Evolutionary conservation across 2,797 vertebrate species (phyloP).

Genomic region (Sandelia bainsii): DNA sequence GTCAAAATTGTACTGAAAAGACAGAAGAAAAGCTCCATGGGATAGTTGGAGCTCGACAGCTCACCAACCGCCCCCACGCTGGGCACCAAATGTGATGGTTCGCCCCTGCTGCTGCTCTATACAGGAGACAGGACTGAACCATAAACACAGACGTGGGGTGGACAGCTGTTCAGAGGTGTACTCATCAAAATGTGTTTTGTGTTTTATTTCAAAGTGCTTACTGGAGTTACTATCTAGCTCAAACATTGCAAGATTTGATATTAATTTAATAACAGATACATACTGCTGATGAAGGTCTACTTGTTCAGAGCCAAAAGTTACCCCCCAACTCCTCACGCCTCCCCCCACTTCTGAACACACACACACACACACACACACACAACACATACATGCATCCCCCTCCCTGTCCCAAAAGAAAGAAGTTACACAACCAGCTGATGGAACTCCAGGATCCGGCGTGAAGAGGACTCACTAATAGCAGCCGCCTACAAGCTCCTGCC

Average conservation of each 20-base stretch:
- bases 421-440: conserved; percentile 83
- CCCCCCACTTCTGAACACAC: conserved; percentile 26
- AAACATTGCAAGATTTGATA: background rate
- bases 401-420: conserved; percentile 53
- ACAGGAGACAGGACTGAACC: conserved; percentile 86
- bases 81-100: conserved; percentile 91
- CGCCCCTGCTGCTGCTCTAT: conserved; percentile 88
- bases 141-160: conserved; percentile 80
- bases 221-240: background rate
- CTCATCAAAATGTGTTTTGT: conserved; percentile 23
- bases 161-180: conserved; percentile 70
- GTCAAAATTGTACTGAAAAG: conserved; percentile 87
- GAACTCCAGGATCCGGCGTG: conserved; percentile 84
- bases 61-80: conserved; percentile 88
- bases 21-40: conserved; percentile 89
- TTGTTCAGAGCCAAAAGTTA: conserved; percentile 42
- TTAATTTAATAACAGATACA: background rate
- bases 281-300: conserved; percentile 3
- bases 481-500: conserved; percentile 85
- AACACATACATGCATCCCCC: conserved; percentile 27
- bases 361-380: conserved; percentile 12
- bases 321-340: conserved; percentile 32
- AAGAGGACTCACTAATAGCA: conserved; percentile 84
- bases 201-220: conserved; percentile 17
- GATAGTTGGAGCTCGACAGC: conserved; percentile 89